A percentile compares a stretch with the other conserved stretches of the same genome.
Conservation (phyloP, 2,888 invertebrate species). For the Phorcus lineatus region DNA sequence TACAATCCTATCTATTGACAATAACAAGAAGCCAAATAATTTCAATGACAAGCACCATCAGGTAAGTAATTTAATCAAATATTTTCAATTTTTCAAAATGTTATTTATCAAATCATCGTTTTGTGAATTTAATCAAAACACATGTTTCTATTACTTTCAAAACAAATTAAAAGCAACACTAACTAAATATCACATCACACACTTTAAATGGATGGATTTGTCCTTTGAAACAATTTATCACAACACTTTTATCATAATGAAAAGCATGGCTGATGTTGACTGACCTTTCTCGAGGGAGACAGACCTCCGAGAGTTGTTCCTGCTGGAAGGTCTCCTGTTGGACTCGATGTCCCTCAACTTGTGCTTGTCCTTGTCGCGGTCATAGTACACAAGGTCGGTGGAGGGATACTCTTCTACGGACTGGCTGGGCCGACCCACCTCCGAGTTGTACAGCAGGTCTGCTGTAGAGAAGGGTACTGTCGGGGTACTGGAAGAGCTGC, state of each 20-base stretch:
- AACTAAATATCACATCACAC: too few species aligned
- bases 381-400: slow-evolving; percentile 27
- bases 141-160: too few species aligned
- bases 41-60: too few species aligned
- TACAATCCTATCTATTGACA: too few species aligned
- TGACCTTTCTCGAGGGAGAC: slow-evolving; percentile 57
- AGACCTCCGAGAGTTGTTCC: slow-evolving; percentile 44
- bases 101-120: too few species aligned
- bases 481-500: slow-evolving; percentile 57
- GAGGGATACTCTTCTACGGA: slow-evolving; percentile 39
- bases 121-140: too few species aligned
- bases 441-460: slow-evolving; percentile 58
- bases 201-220: too few species aligned
- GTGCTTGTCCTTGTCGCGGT: slow-evolving; percentile 39
- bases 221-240: too few species aligned
- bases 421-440: slow-evolving; percentile 44
- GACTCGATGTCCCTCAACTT: slow-evolving; percentile 47
- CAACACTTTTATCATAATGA: background rate
- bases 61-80: too few species aligned
- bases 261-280: background rate
- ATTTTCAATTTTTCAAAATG: background rate
- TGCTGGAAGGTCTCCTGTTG: slow-evolving; percentile 33
- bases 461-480: slow-evolving; percentile 60
- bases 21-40: background rate
- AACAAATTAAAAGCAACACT: too few species aligned